Percentiles rank a stretch among this genome's conserved stretches.
Conservation (phyloP, 2,888 invertebrate genomes). For the Nasonovia ribisnigri region DNA sequence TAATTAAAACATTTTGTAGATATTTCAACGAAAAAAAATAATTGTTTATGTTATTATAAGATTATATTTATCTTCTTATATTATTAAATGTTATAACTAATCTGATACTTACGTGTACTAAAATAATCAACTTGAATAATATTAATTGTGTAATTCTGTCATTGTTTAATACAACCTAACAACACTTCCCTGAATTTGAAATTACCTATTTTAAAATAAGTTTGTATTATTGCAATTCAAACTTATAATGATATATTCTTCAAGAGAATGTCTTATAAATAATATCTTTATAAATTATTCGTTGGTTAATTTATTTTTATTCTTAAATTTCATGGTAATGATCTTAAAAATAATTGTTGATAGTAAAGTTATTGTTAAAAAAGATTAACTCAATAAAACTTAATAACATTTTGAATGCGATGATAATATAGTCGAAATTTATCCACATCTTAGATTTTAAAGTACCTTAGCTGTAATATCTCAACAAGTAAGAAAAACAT, state of each 20-base stretch:
- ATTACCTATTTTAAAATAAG: neutral
- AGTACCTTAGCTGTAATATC: neutral
- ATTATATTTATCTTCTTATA: neutral
- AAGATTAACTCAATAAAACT: neutral
- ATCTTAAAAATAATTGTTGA: neutral
- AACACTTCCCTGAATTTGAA: neutral
- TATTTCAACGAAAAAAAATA: neutral
- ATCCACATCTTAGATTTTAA: neutral
- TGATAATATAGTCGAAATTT: neutral
- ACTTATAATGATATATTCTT: neutral
- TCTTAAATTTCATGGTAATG: neutral
- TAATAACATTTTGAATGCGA: neutral
- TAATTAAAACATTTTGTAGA: neutral
- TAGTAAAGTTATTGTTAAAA: neutral
- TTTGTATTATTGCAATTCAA: neutral
- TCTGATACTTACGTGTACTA: neutral
- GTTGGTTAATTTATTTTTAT: neutral
- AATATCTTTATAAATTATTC: neutral
- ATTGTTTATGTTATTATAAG: neutral
- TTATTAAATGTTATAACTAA: neutral
- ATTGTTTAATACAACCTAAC: neutral
- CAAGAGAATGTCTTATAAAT: neutral
- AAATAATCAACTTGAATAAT: neutral
- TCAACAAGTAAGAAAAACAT: neutral
- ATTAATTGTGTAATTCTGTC: neutral